Evolutionary conservation across 2,888 invertebrate species (phyloP).

Genomic region (Xanthorhoe spadicearia): DNA sequence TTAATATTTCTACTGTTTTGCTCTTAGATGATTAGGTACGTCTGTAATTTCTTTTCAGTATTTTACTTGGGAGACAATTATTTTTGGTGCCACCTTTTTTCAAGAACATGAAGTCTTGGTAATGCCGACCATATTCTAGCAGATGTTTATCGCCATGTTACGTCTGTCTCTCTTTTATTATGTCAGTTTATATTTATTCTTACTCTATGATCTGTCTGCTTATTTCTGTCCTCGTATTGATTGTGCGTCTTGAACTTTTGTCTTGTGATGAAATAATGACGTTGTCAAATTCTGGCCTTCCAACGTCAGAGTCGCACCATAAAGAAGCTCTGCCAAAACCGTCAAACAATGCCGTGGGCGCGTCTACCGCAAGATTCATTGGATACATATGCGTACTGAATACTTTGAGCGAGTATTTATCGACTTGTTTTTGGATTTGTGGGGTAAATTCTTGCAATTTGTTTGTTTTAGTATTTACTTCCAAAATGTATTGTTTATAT

Average conservation of each 20-base stretch:
- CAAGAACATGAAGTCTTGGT: no score
- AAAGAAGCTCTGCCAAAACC: conserved; percentile 25
- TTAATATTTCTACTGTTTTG: no score
- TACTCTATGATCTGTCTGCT: background rate
- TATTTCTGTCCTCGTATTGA: background rate
- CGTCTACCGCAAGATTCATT: conserved; percentile 34
- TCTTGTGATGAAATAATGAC: conserved; percentile 8
- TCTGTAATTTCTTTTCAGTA: no score
- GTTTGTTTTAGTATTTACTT: conserved; percentile 10
- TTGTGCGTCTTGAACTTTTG: background rate
- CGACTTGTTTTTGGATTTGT: conserved; percentile 24
- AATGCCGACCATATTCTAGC: no score
- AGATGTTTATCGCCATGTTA: no score
- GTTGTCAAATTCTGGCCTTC: conserved; percentile 9
- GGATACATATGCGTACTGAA: conserved; percentile 11
- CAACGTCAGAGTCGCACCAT: conserved; percentile 9
- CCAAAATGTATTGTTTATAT: background rate
- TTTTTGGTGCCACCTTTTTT: no score
- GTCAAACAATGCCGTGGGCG: conserved; percentile 27
- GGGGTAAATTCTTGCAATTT: conserved; percentile 9
- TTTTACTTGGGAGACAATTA: no score
- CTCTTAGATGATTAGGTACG: no score
- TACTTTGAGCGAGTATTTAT: conserved; percentile 13
- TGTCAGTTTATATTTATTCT: background rate
- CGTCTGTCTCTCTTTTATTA: background rate